Evolutionary conservation across 2,113 vertebrate species (phyloP).

Genomic region (Bos javanicus): DNA sequence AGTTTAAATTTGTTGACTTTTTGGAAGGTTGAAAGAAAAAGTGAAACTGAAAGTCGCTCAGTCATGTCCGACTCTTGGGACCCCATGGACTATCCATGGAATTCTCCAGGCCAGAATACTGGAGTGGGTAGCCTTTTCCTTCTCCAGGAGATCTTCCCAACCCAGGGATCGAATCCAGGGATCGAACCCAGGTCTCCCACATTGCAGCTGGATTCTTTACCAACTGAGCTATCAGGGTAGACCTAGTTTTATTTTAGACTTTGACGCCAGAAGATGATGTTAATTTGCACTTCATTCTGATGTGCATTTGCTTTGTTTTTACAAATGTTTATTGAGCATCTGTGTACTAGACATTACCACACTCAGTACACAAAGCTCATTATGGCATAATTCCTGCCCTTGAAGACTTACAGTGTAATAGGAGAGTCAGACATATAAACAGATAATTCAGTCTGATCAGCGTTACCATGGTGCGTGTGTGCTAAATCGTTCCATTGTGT

Average conservation of each 20-base stretch:
- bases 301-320: conserved; percentile 8
- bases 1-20: background rate
- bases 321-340: background rate
- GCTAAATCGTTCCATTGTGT: background rate
- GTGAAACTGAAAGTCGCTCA: background rate
- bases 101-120: background rate
- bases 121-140: background rate
- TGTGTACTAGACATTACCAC: background rate
- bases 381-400: background rate
- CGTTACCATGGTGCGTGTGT: background rate
- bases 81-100: background rate
- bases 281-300: conserved; percentile 11
- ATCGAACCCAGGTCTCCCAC: background rate
- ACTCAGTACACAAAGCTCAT: background rate
- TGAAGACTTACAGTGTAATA: background rate
- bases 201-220: background rate
- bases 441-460: background rate
- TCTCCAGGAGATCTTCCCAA: background rate
- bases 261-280: background rate
- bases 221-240: background rate
- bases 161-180: background rate
- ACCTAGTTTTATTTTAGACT: conserved; percentile 25
- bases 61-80: background rate
- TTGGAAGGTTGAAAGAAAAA: background rate
- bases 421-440: background rate